phyloP scores from a whole-genome alignment of 1,140 invertebrate species.

The Scylla paramamosain region DNA sequence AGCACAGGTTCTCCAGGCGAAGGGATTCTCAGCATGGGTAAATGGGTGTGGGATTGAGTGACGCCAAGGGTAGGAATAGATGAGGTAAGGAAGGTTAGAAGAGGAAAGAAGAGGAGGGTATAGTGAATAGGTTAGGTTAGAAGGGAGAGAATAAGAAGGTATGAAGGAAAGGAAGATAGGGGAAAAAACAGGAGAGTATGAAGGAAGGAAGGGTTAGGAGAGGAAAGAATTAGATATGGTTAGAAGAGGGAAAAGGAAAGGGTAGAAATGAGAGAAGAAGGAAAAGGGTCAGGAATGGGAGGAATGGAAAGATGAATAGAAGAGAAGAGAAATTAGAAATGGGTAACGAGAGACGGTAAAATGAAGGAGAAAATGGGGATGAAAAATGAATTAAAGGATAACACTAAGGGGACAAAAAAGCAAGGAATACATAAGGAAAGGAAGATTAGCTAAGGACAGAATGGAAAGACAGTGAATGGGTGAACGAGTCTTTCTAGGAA shows the following conservation, averaged over 20 bases:
- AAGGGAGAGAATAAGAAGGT: not conserved
- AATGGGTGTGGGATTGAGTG: not conserved
- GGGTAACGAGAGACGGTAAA: not conserved
- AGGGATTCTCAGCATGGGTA: conserved; percentile 40
- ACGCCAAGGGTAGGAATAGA: not conserved
- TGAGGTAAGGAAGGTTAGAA: not conserved
- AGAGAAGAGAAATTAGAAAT: not conserved
- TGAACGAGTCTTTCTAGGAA: not conserved
- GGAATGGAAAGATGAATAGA: not conserved
- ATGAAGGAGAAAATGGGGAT: not conserved
- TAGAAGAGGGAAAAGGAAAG: not conserved
- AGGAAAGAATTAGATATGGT: not conserved
- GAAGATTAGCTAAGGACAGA: not conserved
- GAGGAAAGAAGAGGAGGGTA: not conserved
- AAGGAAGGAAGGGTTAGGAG: not conserved
- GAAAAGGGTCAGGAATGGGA: too few relatives aligned
- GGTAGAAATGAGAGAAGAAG: not conserved
- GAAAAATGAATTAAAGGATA: not conserved
- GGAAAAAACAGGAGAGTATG: not conserved
- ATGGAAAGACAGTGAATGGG: not conserved
- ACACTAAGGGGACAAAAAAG: not conserved
- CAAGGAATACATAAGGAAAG: not conserved
- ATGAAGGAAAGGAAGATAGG: not conserved
- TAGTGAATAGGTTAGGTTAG: not conserved
- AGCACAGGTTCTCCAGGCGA: conserved; percentile 47